phyloP scores from a whole-genome alignment of 2,797 vertebrate genomes.

The Thunnus albacares region DNA sequence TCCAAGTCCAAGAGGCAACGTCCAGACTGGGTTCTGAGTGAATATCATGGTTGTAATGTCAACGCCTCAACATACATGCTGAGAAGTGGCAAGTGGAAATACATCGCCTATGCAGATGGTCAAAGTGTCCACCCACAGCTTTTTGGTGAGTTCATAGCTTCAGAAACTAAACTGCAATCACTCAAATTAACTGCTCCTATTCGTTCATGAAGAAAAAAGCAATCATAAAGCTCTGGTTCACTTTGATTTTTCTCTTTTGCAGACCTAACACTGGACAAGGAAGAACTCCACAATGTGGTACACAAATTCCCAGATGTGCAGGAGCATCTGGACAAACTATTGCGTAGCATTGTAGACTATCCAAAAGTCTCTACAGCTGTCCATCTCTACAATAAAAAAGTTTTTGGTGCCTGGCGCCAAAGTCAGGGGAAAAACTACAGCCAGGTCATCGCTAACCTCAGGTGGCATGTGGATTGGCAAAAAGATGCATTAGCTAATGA shows the following conservation, averaged over 20 bases:
- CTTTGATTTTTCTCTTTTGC: conserved; percentile 62
- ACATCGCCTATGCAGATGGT: conserved; percentile 92
- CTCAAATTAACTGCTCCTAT: neutral
- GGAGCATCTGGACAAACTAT: conserved; percentile 86
- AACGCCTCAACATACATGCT: conserved; percentile 97
- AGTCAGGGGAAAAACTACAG: conserved; percentile 91
- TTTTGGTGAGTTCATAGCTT: conserved; percentile 88
- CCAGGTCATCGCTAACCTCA: conserved; percentile 89
- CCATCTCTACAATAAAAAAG: conserved; percentile 91
- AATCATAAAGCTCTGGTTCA: neutral
- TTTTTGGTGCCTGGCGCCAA: conserved; percentile 90
- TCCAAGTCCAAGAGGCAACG: conserved; percentile 59
- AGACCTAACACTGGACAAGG: conserved; percentile 92
- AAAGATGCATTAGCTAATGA: conserved; percentile 86
- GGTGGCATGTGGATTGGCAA: conserved; percentile 95
- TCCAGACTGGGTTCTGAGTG: conserved; percentile 92
- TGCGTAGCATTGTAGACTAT: conserved; percentile 91
- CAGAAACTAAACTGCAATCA: conserved; percentile 6
- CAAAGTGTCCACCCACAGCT: conserved; percentile 90
- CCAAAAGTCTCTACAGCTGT: conserved; percentile 90
- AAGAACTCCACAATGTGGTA: conserved; percentile 91
- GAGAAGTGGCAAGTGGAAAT: conserved; percentile 92
- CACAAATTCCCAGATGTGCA: conserved; percentile 82
- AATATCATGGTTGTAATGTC: conserved; percentile 96
- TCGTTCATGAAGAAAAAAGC: neutral